phyloP scores from a whole-genome alignment of 2,797 vertebrate genomes.

The Ibycter americanus region DNA sequence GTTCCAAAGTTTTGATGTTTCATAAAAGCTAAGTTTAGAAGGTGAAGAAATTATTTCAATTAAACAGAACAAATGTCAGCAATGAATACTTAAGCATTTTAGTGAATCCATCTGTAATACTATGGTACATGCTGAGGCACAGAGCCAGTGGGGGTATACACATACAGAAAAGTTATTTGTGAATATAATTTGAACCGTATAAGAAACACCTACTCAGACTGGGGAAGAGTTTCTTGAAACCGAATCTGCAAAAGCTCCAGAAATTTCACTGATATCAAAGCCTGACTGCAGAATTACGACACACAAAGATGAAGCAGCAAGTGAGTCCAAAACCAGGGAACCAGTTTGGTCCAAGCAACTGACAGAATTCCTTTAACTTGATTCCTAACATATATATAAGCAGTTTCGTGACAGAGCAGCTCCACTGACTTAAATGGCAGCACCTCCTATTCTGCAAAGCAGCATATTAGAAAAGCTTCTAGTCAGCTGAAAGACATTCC shows the following conservation, averaged over 20 bases:
- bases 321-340: neutral
- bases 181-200: neutral
- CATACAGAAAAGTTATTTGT: neutral
- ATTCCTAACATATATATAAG: neutral
- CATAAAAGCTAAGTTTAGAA: constrained; percentile 59
- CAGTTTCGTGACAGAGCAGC: neutral
- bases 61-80: constrained; percentile 62
- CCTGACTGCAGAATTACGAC: neutral
- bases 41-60: constrained; percentile 71
- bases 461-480: neutral
- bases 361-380: neutral
- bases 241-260: neutral
- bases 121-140: constrained; percentile 30
- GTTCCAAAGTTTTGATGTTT: constrained; percentile 47
- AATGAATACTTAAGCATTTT: constrained; percentile 63
- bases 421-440: neutral
- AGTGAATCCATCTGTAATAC: constrained; percentile 70
- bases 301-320: neutral
- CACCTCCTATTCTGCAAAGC: neutral
- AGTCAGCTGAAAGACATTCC: neutral
- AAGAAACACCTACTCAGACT: neutral
- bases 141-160: neutral
- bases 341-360: neutral
- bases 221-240: neutral
- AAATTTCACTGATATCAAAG: neutral